Evolutionary conservation across 2,113 vertebrate genomes (phyloP), one percentile per base, ranked within the genome.

Genomic region (Mus spicilegus): DNA sequence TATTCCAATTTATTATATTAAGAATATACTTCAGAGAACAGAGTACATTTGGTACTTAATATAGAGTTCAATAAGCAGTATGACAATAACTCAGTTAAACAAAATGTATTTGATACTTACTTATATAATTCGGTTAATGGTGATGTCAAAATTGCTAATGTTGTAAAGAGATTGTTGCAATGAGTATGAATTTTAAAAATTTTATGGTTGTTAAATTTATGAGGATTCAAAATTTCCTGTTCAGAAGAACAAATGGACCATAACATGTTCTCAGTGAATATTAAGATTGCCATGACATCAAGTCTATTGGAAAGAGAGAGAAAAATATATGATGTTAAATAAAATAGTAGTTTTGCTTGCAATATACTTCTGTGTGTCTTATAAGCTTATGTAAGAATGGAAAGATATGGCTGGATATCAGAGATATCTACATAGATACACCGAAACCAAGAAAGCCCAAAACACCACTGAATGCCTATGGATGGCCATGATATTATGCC

Each of bases 221-320:
- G 92, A 80, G 98, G 97, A 86, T 93, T 97, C 94, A 99, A 87
- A 97, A 99, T 98, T 89, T 98, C 98, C 95, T 98, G 98, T 30
- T 98, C 97, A 95, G 99, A 99, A 93, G 98, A 96, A 94, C 99
- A 99, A 95, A 99, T 80, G 90, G 99, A 99, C 99, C 99, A 99
- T 93, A 99, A 97, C 87, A 99, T 98, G 88, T 99, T 99, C 97
- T 99, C 99, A 95, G 99, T 99, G 89, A 98, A 99, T 97, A 99
- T 98, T 98, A 99, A 98, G 96, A 99, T 98, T 67, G 99, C 98
- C 61, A 99, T 99, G 96, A 99, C 98, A 99, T 99, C 99, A 98
- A 97, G 98, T 98, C 99, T 99, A 97, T 90, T 92, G 33, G 87
- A 91, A 61, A 96, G 49, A 97, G 77, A 94, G 33, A 80, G 56